These are phyloP conservation scores for Pituophis catenifer DNA, from an alignment of 2,113 vertebrate genomes.

Conservation along the genomic window DNA sequence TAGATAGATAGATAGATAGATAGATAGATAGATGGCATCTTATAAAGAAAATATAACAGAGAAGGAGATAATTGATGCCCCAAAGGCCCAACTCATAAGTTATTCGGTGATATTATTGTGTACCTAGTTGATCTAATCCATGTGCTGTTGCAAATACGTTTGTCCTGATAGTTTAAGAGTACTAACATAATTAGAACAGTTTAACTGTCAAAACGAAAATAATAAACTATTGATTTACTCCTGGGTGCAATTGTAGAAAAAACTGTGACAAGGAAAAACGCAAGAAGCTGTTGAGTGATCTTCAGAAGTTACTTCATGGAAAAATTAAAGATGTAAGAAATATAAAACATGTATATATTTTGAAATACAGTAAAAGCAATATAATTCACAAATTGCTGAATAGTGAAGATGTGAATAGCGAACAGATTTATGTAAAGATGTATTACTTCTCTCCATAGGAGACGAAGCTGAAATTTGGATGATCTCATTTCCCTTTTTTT, in stretches of 20 bases:
- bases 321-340: slow-evolving; percentile 86
- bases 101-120: neutral
- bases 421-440: neutral
- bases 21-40: neutral
- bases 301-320: slow-evolving; percentile 83
- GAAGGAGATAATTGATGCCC: neutral
- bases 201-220: neutral
- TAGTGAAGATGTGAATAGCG: neutral
- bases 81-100: neutral
- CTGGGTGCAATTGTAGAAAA: slow-evolving; percentile 74
- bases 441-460: neutral
- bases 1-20: too few relatives aligned
- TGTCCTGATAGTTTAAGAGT: neutral
- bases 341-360: neutral
- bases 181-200: neutral
- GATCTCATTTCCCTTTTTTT: neutral
- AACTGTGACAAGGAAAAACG: slow-evolving; percentile 81
- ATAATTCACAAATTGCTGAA: neutral
- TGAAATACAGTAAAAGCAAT: neutral
- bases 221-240: neutral
- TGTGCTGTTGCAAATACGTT: neutral
- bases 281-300: slow-evolving; percentile 80
- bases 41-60: neutral
- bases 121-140: neutral
- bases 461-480: too few relatives aligned